Evolutionary conservation across 2,888 invertebrate genomes (phyloP).

Genomic region (Lycia hirtaria): DNA sequence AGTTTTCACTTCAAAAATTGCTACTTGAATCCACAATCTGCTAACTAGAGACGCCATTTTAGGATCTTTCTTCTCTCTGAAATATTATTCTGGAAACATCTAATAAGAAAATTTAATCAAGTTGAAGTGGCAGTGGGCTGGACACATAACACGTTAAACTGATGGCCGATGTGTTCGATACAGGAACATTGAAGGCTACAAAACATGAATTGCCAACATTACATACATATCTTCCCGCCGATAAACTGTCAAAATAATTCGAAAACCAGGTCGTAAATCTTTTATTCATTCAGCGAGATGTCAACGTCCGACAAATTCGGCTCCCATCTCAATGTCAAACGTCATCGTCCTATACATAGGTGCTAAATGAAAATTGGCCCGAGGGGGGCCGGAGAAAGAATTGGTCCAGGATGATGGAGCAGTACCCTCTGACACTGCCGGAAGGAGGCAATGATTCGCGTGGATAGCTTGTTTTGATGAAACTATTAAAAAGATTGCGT

Average conservation of each 20-base stretch:
- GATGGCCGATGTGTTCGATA: too few species aligned
- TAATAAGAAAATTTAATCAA: too few species aligned
- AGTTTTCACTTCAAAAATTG: too few species aligned
- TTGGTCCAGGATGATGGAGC: slow-evolving; percentile 15
- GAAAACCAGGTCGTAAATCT: background rate
- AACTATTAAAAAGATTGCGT: background rate
- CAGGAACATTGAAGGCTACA: too few species aligned
- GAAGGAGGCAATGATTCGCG: slow-evolving; percentile 21
- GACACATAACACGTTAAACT: too few species aligned
- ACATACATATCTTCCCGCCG: too few species aligned
- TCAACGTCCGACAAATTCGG: slow-evolving; percentile 26
- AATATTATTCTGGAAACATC: too few species aligned
- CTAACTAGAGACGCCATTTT: too few species aligned
- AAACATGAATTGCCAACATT: too few species aligned
- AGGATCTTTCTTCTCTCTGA: too few species aligned
- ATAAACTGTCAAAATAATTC: background rate
- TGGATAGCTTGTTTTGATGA: background rate
- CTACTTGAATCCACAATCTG: too few species aligned
- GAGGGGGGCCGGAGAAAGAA: slow-evolving; percentile 38
- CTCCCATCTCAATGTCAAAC: slow-evolving; percentile 36
- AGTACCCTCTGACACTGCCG: slow-evolving; percentile 32
- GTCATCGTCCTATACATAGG: slow-evolving; percentile 36
- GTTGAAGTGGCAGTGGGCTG: too few species aligned
- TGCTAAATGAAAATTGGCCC: slow-evolving; percentile 40
- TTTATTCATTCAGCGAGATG: slow-evolving; percentile 2